Evolutionary conservation across 1,140 invertebrate species (phyloP).

Genomic region (Drosophila fuyamai): DNA sequence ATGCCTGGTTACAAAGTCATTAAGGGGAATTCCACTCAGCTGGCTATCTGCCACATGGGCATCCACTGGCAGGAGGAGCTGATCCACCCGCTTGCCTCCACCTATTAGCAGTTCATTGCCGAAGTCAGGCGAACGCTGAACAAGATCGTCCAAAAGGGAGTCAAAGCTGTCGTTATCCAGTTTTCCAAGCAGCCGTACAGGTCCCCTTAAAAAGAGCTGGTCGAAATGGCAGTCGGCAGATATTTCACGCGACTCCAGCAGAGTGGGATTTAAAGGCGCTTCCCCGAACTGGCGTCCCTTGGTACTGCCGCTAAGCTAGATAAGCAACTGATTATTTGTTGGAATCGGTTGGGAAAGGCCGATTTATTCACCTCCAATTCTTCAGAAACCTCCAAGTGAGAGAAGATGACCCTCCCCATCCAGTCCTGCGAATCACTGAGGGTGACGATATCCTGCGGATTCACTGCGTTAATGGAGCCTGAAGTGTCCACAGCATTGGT

Average conservation of each 20-base stretch:
- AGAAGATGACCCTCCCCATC: constrained; percentile 82
- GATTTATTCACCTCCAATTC: constrained; percentile 72
- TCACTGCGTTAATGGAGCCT: constrained; percentile 78
- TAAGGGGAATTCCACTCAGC: constrained; percentile 83
- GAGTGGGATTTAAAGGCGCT: constrained; percentile 84
- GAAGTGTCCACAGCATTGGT: constrained; percentile 63
- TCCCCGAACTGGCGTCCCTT: constrained; percentile 83
- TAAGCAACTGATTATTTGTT: neutral
- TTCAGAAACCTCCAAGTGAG: constrained; percentile 84
- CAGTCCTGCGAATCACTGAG: constrained; percentile 77
- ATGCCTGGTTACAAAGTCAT: constrained; percentile 84
- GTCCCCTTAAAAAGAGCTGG: constrained; percentile 84
- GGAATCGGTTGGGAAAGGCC: too few species aligned
- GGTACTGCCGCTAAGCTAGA: constrained; percentile 85
- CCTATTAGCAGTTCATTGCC: constrained; percentile 70
- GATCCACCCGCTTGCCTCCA: constrained; percentile 83
- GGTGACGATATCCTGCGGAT: constrained; percentile 76
- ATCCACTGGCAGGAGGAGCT: constrained; percentile 72
- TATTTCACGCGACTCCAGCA: constrained; percentile 80
- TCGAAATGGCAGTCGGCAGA: constrained; percentile 85
- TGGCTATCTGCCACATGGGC: constrained; percentile 53
- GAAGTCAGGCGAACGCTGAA: constrained; percentile 68
- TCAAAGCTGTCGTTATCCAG: constrained; percentile 73
- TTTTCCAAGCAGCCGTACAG: constrained; percentile 72
- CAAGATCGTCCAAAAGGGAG: constrained; percentile 60